Evolutionary conservation across 1,140 invertebrate species (phyloP).

Genomic region (Lordiphosa clarofinis): DNA sequence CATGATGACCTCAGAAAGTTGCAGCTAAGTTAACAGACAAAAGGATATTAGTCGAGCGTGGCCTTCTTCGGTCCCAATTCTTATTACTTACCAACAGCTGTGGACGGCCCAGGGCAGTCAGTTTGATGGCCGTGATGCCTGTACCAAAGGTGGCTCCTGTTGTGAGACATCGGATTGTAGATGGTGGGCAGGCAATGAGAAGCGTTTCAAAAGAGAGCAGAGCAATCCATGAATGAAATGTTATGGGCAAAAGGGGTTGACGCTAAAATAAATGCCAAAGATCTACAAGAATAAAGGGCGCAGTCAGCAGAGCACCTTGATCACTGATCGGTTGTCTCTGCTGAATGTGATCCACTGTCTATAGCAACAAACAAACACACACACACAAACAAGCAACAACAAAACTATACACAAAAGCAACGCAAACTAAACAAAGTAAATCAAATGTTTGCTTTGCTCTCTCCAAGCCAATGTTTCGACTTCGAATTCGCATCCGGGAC

Average conservation of each 20-base stretch:
- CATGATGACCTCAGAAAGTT: slow-evolving; percentile 98
- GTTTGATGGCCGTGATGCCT: slow-evolving; percentile 97
- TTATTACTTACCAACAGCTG: slow-evolving; percentile 89
- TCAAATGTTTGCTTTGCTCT: slow-evolving; percentile 5
- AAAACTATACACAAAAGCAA: slow-evolving; percentile 4
- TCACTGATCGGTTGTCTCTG: no score
- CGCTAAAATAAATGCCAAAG: no score
- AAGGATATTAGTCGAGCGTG: background rate
- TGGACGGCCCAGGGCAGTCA: slow-evolving; percentile 97
- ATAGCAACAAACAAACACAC: no score
- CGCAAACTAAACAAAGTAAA: slow-evolving; percentile 7
- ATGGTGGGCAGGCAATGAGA: slow-evolving; percentile 40
- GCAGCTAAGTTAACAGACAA: slow-evolving; percentile 85
- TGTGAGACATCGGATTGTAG: slow-evolving; percentile 10
- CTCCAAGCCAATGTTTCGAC: slow-evolving; percentile 6
- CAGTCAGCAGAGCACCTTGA: no score
- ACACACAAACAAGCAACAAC: background rate
- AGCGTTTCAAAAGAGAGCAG: slow-evolving; percentile 71
- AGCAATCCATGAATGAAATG: slow-evolving; percentile 32
- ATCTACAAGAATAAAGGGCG: no score
- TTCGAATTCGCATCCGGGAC: background rate
- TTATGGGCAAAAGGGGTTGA: no score
- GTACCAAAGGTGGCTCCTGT: slow-evolving; percentile 94
- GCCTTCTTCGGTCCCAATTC: no score
- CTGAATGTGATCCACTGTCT: no score